Percentiles rank a stretch among this genome's conserved stretches.
Conservation (phyloP, 2,797 vertebrate species). For the Periophthalmus magnuspinnatus region DNA sequence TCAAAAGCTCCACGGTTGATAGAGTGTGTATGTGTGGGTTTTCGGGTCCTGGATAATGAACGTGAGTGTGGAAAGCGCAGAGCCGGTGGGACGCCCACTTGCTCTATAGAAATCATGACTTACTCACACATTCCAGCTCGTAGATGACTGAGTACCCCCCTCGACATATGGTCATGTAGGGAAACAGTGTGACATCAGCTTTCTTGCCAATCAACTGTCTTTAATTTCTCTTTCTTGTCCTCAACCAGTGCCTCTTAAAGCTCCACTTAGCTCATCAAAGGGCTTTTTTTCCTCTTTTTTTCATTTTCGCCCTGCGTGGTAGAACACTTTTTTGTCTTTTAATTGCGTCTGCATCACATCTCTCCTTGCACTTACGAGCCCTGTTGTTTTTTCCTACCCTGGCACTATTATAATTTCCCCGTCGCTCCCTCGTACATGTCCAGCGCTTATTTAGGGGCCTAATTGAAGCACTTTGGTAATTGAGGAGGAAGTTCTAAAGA, state of each 20-base stretch:
- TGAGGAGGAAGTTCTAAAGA: slow-evolving; percentile 78
- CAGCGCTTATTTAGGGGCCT: slow-evolving; percentile 71
- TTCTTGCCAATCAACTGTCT: slow-evolving; percentile 74
- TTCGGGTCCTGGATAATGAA: slow-evolving; percentile 60
- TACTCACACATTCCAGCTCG: slow-evolving; percentile 76
- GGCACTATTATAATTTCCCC: slow-evolving; percentile 72
- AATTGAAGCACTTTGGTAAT: slow-evolving; percentile 83
- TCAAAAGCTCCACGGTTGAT: slow-evolving; percentile 62
- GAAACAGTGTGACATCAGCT: slow-evolving; percentile 74
- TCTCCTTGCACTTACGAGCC: slow-evolving; percentile 47
- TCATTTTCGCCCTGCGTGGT: slow-evolving; percentile 66
- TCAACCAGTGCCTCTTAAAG: slow-evolving; percentile 67
- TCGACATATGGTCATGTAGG: slow-evolving; percentile 76
- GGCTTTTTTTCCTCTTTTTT: slow-evolving; percentile 45
- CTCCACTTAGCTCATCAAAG: slow-evolving; percentile 75
- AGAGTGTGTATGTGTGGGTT: slow-evolving; percentile 48
- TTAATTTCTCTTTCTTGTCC: slow-evolving; percentile 66
- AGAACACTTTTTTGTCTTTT: slow-evolving; percentile 71
- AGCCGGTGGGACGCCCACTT: slow-evolving; percentile 62
- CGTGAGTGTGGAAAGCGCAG: slow-evolving; percentile 36
- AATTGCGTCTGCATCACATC: slow-evolving; percentile 71
- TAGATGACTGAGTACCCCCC: slow-evolving; percentile 68
- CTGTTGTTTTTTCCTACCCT: slow-evolving; percentile 74
- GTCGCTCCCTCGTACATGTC: slow-evolving; percentile 61
- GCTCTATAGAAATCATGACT: slow-evolving; percentile 71